phyloP scores from a whole-genome alignment of 2,113 vertebrate species.

The Catharus bicknelli region DNA sequence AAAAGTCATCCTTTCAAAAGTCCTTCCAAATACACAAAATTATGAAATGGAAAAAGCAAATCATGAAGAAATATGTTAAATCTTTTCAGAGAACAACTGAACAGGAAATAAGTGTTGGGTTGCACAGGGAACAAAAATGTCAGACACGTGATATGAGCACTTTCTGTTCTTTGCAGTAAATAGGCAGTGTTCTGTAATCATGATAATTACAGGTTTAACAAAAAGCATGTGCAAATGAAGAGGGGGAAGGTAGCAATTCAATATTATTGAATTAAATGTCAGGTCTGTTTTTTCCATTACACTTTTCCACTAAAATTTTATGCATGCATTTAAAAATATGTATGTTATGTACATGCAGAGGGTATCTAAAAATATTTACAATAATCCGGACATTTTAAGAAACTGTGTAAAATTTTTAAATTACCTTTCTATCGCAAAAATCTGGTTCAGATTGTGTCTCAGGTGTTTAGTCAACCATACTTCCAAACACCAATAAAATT shows the following conservation, averaged over 20 bases:
- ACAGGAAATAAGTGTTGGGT: not conserved
- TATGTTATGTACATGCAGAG: not conserved
- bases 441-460: not conserved
- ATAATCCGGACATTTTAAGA: not conserved
- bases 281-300: not conserved
- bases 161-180: not conserved
- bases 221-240: not conserved
- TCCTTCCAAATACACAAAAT: not conserved
- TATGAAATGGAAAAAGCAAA: not conserved
- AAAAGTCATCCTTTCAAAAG: not conserved
- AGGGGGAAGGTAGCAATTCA: not conserved
- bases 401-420: not conserved
- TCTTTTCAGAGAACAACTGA: not conserved
- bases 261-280: not conserved
- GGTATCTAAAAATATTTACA: not conserved
- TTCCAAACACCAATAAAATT: not conserved
- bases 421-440: not conserved
- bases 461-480: not conserved
- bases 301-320: not conserved
- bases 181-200: not conserved
- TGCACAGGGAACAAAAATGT: not conserved
- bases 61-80: not conserved
- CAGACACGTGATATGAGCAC: not conserved
- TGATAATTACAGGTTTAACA: conserved; percentile 1
- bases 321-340: not conserved